These are phyloP conservation scores for Pristionchus entomophagus DNA, from an alignment of 2,888 invertebrate genomes.

Conservation along the genomic window DNA sequence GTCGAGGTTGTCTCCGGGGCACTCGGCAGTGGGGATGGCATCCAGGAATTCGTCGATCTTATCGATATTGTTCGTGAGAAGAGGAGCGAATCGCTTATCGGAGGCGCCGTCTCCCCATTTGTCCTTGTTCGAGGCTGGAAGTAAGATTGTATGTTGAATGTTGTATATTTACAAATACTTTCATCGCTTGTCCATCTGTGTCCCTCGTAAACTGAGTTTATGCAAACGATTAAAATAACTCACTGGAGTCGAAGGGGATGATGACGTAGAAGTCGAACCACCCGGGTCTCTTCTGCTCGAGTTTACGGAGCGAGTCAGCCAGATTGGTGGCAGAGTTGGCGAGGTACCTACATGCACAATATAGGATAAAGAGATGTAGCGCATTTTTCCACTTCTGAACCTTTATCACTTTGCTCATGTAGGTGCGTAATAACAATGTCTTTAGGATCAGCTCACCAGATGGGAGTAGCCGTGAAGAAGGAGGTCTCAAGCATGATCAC, in stretches of 20 bases:
- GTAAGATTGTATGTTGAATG: neutral
- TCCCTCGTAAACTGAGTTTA: too few species aligned
- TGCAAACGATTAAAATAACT: too few species aligned
- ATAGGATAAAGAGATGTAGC: too few species aligned
- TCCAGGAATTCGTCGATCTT: constrained; percentile 61
- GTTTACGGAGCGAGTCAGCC: constrained; percentile 55
- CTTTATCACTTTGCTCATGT: too few species aligned
- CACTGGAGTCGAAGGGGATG: constrained; percentile 70
- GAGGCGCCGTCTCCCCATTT: too few species aligned
- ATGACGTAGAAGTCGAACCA: constrained; percentile 68
- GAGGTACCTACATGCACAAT: constrained; percentile 20
- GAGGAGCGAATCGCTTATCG: constrained; percentile 58
- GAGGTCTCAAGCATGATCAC: constrained; percentile 67
- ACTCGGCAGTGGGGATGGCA: constrained; percentile 43
- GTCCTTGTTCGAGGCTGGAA: constrained; percentile 62
- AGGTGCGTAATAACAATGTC: neutral
- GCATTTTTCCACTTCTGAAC: too few species aligned
- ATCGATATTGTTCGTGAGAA: constrained; percentile 54
- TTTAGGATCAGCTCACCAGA: constrained; percentile 56
- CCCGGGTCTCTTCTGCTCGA: constrained; percentile 57
- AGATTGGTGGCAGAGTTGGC: too few species aligned
- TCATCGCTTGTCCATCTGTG: too few species aligned
- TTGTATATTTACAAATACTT: too few species aligned
- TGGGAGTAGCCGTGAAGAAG: constrained; percentile 60
- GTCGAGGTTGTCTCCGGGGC: constrained; percentile 51